phyloP scores from a whole-genome alignment of 1,140 invertebrate genomes.

The Eumaeus atala region DNA sequence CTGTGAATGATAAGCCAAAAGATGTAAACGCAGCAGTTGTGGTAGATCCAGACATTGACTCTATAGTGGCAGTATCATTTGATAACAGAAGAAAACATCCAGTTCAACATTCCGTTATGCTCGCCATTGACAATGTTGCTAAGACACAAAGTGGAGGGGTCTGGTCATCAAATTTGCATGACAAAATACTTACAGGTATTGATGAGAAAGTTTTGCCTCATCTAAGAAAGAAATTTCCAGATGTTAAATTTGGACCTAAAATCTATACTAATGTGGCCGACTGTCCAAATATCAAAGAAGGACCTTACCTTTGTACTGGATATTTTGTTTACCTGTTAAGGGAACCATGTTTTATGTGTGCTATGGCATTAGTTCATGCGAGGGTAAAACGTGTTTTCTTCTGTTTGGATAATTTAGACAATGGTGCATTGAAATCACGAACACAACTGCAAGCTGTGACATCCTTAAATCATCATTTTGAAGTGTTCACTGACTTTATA shows the following conservation, averaged over 20 bases:
- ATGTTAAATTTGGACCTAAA: conserved; percentile 44
- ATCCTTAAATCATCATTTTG: conserved; percentile 93
- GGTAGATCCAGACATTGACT: conserved; percentile 78
- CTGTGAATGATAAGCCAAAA: conserved; percentile 28
- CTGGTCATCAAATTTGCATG: conserved; percentile 65
- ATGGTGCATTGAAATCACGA: conserved; percentile 82
- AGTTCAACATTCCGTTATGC: conserved; percentile 89
- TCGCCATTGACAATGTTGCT: conserved; percentile 90
- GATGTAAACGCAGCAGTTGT: conserved; percentile 76
- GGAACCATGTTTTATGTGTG: conserved; percentile 95
- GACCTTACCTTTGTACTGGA: conserved; percentile 91
- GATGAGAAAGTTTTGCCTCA: conserved; percentile 31
- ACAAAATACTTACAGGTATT: background rate
- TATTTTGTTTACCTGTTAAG: conserved; percentile 88
- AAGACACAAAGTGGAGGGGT: conserved; percentile 86
- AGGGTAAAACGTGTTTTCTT: conserved; percentile 90
- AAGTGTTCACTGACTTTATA: conserved; percentile 79
- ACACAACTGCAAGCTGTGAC: conserved; percentile 85
- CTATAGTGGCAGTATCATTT: conserved; percentile 79
- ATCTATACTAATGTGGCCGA: conserved; percentile 31
- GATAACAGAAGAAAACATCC: conserved; percentile 79
- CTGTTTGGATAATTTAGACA: conserved; percentile 65
- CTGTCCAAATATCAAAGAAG: conserved; percentile 29
- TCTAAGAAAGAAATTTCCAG: conserved; percentile 42
- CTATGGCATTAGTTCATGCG: conserved; percentile 95